phyloP scores from a whole-genome alignment of 92 coral and sea anemone genomes.

The Plumapathes pennacea region DNA sequence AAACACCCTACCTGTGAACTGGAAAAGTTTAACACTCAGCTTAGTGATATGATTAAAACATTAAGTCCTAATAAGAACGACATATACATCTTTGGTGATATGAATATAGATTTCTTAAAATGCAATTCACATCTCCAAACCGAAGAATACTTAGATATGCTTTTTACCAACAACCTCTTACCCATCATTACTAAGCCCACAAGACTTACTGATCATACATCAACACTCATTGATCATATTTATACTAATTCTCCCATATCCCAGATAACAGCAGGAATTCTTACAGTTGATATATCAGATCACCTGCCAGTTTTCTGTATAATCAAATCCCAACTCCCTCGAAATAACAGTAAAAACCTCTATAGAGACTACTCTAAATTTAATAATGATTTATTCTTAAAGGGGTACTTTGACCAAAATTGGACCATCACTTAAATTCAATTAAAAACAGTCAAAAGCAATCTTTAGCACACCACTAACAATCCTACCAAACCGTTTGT shows the following conservation, averaged over 20 bases:
- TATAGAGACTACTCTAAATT: conserved; percentile 47
- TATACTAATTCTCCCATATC: conserved; percentile 14
- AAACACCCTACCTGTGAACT: conserved; percentile 52
- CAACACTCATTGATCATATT: conserved; percentile 47
- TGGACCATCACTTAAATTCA: too few relatives aligned
- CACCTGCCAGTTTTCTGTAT: conserved; percentile 55
- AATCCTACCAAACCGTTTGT: too few relatives aligned
- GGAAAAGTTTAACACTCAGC: conserved; percentile 20
- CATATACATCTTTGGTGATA: conserved; percentile 29
- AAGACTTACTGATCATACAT: conserved; percentile 51
- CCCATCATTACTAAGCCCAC: conserved; percentile 60
- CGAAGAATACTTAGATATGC: conserved; percentile 25
- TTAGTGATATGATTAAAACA: conserved; percentile 9
- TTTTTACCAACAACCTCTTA: conserved; percentile 15
- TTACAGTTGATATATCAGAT: conserved; percentile 45
- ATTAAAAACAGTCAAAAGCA: too few relatives aligned
- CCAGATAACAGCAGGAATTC: conserved; percentile 38
- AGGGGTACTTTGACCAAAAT: too few relatives aligned
- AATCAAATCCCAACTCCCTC: conserved; percentile 15
- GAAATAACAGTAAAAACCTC: conserved; percentile 16
- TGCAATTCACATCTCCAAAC: conserved; percentile 17
- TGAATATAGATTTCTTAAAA: conserved; percentile 40
- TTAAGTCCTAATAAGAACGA: conserved; percentile 32
- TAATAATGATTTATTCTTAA: conserved; percentile 27
- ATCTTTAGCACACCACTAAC: too few relatives aligned